A percentile compares a stretch with the other conserved stretches of the same genome.
Conservation (phyloP, 2,797 vertebrate species). For the Urocyon cinereoargenteus region DNA sequence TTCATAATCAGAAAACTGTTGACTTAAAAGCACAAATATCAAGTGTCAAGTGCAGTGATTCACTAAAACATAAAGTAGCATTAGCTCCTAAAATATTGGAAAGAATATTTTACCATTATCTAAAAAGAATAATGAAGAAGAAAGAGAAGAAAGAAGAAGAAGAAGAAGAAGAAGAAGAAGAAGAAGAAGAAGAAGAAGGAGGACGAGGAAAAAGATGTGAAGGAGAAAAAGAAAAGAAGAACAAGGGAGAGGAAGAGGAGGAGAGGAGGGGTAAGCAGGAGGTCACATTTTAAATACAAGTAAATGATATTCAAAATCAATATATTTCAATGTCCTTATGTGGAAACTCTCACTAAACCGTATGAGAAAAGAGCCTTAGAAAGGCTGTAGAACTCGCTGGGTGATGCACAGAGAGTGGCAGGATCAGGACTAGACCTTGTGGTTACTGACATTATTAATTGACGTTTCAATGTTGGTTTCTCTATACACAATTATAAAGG, state of each 20-base stretch:
- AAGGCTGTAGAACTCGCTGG: not conserved
- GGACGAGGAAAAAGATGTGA: not conserved
- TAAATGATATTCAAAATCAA: not conserved
- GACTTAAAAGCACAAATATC: conserved; percentile 66
- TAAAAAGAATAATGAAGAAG: not conserved
- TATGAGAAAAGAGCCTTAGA: not conserved
- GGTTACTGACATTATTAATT: not conserved
- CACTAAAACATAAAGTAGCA: conserved; percentile 75
- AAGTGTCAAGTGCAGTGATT: conserved; percentile 47
- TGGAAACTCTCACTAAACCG: not conserved
- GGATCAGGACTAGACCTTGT: not conserved
- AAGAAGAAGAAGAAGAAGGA: not conserved
- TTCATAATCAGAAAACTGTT: conserved; percentile 73
- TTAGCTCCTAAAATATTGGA: not conserved
- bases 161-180: not conserved
- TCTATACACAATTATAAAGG: not conserved
- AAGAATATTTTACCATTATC: not conserved
- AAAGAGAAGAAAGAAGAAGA: too few species aligned
- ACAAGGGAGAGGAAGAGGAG: not conserved
- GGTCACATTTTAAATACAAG: not conserved
- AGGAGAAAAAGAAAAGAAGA: not conserved
- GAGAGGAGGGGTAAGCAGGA: not conserved
- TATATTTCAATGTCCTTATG: not conserved
- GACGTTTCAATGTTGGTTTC: not conserved
- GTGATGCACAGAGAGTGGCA: not conserved